Evolutionary conservation across 1,140 invertebrate genomes (phyloP), one percentile per base, ranked within the genome.

Genomic region (Cotesia vestalis): DNA sequence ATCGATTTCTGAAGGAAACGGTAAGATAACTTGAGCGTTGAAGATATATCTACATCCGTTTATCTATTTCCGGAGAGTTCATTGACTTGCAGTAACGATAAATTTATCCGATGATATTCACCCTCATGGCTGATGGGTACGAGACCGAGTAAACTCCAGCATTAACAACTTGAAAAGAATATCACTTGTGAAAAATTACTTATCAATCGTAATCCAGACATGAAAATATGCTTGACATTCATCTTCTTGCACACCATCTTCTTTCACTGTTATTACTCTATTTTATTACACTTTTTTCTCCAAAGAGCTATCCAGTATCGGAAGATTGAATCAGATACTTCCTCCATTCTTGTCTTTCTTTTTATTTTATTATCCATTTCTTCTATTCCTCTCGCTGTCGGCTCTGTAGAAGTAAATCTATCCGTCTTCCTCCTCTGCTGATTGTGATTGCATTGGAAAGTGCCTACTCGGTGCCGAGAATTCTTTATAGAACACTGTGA

Each of bases 31-130:
- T 62, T 11, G n/a, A 62, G 60, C 60, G 36, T 62, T 36, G 36
- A 62, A 62, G 36, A 62, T 62, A 62, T 38, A 62, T 62, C 34
- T 62, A 40, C 60, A 62, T 40, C 36, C 60, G 34, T 38, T 62
- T 62, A 62, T 62, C 60, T 62, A 62, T 62, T 38, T 59, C 57
- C 57, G 17, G 4, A 59, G 20, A 59, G 57, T 59, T 59, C 57
- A 59, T 20, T 20, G 20, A 59, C 57, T 59, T 55, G 17, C 17
- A 17, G 20, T 59, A 9, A 8, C 9, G 57, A 11, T 17, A 59
- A 59, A 11, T 59, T 59, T 20, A 11, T 59, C 57, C 20, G 27
- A 20, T 59, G 57, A 59, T 59, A 59, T 59, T 59, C 20, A 27
- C 27, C 57, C 20, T 11, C 5, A 11, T 9, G 6, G 40, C 11